Conservation (phyloP, 1,140 invertebrate species). For the Meloidogyne exigua region DNA sequence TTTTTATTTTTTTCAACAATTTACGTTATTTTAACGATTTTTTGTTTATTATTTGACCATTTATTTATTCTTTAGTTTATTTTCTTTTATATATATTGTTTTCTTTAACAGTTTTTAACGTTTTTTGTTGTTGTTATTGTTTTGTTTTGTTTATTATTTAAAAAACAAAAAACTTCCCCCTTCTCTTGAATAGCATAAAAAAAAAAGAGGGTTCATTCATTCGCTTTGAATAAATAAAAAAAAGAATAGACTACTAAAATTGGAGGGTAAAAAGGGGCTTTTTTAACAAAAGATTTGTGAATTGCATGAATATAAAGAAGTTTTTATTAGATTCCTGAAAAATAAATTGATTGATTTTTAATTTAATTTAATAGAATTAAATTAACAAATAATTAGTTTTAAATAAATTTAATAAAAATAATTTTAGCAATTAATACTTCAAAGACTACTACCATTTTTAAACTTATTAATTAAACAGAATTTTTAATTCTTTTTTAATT, state of each 20-base stretch:
- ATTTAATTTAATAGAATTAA: background rate
- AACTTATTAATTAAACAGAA: too few species aligned
- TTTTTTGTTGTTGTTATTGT: background rate
- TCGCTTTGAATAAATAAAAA: background rate
- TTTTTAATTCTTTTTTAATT: too few species aligned
- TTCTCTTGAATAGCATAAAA: background rate
- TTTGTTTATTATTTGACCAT: background rate
- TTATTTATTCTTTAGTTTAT: too few species aligned
- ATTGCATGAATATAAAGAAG: background rate
- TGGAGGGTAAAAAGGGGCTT: background rate
- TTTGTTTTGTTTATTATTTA: too few species aligned
- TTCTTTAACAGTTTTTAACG: background rate
- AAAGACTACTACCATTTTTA: too few species aligned
- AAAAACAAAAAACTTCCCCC: background rate
- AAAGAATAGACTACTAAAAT: background rate
- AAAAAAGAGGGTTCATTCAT: constrained; percentile 1
- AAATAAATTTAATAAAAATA: too few species aligned
- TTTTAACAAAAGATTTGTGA: background rate
- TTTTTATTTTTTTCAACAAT: background rate
- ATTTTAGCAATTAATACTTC: too few species aligned
- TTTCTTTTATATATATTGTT: background rate
- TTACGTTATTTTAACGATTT: background rate
- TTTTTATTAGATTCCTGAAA: too few species aligned
- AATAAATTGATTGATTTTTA: background rate
- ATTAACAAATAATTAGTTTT: too few species aligned